Evolutionary conservation across 2,888 invertebrate species (phyloP).

Genomic region (Metellina segmentata): DNA sequence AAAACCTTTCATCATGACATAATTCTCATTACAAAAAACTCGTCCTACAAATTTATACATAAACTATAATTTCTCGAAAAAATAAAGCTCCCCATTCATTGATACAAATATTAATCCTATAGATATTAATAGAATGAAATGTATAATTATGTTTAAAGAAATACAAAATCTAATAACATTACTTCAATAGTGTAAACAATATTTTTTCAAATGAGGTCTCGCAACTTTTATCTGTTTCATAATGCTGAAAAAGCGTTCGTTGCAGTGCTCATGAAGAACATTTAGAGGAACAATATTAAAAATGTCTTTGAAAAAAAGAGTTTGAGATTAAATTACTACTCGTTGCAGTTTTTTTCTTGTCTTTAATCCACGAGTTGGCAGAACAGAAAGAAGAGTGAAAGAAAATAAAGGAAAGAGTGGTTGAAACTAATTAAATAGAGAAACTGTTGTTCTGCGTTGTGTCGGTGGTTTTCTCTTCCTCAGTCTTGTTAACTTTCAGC

Average conservation of each 20-base stretch:
- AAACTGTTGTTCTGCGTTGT: neutral
- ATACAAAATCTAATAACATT: neutral
- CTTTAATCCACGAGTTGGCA: neutral
- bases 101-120: neutral
- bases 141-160: neutral
- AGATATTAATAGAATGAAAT: neutral
- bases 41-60: too few relatives aligned
- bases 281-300: neutral
- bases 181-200: neutral
- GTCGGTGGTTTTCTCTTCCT: neutral
- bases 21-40: too few relatives aligned
- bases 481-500: neutral
- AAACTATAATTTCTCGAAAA: too few relatives aligned
- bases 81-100: too few relatives aligned
- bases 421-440: conserved; percentile 27
- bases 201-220: neutral
- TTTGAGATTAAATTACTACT: neutral
- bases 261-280: neutral
- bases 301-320: neutral
- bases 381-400: neutral
- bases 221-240: neutral
- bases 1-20: too few relatives aligned
- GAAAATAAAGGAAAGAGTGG: neutral
- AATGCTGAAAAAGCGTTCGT: neutral
- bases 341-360: neutral